Percentiles rank a stretch among this genome's conserved stretches.
Evolutionary conservation across 2,113 vertebrate genomes (phyloP).

Genomic region (Spermophilus dauricus): DNA sequence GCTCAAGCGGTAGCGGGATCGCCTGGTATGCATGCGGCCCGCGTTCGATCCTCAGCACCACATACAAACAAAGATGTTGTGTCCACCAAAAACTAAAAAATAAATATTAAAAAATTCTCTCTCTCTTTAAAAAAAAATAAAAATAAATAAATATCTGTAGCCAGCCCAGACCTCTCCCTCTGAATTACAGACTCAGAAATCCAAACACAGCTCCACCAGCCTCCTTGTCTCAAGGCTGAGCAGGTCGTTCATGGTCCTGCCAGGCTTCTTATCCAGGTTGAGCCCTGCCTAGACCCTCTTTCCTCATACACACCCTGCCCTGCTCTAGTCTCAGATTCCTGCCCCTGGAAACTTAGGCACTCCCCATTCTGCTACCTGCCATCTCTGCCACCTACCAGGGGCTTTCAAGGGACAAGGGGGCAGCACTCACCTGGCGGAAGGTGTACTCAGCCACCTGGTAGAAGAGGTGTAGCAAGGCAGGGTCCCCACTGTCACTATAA

Average conservation of each 20-base stretch:
- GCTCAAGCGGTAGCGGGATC: too few species aligned
- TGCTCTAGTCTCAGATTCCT: neutral
- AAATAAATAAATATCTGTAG: neutral
- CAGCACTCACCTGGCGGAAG: constrained; percentile 89
- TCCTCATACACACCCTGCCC: neutral
- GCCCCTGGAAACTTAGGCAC: neutral
- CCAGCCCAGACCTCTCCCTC: neutral
- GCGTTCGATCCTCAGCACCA: too few species aligned
- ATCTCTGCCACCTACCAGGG: too few species aligned
- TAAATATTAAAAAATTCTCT: too few species aligned
- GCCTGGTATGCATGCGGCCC: too few species aligned
- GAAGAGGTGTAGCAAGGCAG: constrained; percentile 89
- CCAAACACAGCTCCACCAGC: neutral
- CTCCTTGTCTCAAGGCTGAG: neutral
- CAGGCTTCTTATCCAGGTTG: neutral
- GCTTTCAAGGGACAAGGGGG: neutral
- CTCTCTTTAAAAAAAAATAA: too few species aligned
- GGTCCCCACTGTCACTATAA: constrained; percentile 88
- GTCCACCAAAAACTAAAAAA: too few species aligned
- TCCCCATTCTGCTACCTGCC: neutral
- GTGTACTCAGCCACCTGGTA: constrained; percentile 91
- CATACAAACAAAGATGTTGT: too few species aligned
- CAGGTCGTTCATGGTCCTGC: too few species aligned
- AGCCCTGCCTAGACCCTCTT: neutral
- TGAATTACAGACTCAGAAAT: neutral